Base-by-base conservation (phyloP, 2,888 invertebrate species). In the Mesorhabditis spiculigera region DNA sequence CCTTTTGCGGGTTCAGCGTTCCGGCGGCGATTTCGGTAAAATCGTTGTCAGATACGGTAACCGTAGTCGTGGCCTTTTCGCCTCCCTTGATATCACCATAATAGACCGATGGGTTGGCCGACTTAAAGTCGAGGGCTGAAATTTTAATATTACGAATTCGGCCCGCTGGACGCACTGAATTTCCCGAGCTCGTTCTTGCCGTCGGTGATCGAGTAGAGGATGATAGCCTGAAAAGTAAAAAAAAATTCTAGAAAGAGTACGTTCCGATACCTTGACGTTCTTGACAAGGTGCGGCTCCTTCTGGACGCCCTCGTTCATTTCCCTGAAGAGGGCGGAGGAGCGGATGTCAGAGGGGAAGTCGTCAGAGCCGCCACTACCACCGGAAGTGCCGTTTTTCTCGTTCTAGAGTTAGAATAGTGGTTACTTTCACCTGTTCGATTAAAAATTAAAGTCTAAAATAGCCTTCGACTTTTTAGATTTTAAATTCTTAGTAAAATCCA, bases 1-100 rank as follows among this genome's bases (percentile, higher is more conserved):
- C 88, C 84, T 87, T 86, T 78, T 88, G 88, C 44, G 87, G 86
- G 77, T 88, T 86, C 13, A 89, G 82, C 81, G 88, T 87, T 43
- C 89, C 88, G 64, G 83, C 76, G 5, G 86, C 90, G 84, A 95
- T 89, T 68, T 91, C 91, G 74, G 94, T 89, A 88, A 96, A 91
- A 86, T 94, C 93, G 63, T 90, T 90, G 86, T 96, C 95, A 16
- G 91, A 90, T 5, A 95, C 89, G 1, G 93, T 93, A 79, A 96
- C 87, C 4, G 93, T 93, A 62, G 93, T 92, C 83, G 93, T 93
- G 3, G 93, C 91, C 88, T 93, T 93, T 13, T 75, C 80, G n/a
- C 84, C 90, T 81, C 90, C 90, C 75, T 87, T 87, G 4, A 93
- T 91, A 70, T 90, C 89, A 6, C 94, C 95, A 86, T 90, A 90